These are phyloP conservation scores for Dicerorhinus sumatrensis DNA, from an alignment of 2,113 vertebrate species.

Conservation along the genomic window DNA sequence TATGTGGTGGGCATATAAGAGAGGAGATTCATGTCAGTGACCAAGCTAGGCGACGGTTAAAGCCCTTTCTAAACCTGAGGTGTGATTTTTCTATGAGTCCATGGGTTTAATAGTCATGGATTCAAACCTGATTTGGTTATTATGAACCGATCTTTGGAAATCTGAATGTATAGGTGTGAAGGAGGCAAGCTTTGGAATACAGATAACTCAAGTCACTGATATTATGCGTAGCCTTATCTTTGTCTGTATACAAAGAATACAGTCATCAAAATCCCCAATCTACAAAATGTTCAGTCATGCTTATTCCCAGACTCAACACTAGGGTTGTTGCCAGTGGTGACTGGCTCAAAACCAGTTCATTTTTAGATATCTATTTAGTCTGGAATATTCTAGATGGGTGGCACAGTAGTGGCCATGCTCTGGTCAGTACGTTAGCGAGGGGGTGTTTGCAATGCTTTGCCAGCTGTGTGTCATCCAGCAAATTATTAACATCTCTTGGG, in stretches of 20 bases:
- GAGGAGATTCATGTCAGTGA: not conserved
- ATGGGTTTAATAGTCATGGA: not conserved
- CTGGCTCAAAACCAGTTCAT: not conserved
- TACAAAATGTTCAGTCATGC: not conserved
- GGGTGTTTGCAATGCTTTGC: not conserved
- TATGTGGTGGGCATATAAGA: not conserved
- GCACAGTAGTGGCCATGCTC: not conserved
- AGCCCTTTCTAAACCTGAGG: not conserved
- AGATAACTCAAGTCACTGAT: not conserved
- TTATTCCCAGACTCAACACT: not conserved
- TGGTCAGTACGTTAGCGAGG: not conserved
- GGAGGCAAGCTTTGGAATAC: not conserved
- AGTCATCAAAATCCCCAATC: not conserved
- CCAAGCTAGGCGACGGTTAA: not conserved
- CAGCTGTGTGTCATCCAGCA: conserved; percentile 26
- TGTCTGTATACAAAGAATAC: not conserved
- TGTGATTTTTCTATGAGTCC: not conserved
- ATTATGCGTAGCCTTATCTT: not conserved
- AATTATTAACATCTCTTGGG: conserved; percentile 56
- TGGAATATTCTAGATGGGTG: conserved; percentile 43
- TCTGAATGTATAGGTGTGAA: not conserved
- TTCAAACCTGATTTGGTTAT: not conserved
- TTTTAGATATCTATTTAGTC: not conserved
- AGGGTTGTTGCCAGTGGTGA: not conserved
- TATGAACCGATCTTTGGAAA: not conserved